A percentile compares a stretch with the other conserved stretches of the same genome.
These are phyloP conservation scores for Meteorus colon DNA, from an alignment of 2,888 invertebrate species.

Conservation along the genomic window DNA sequence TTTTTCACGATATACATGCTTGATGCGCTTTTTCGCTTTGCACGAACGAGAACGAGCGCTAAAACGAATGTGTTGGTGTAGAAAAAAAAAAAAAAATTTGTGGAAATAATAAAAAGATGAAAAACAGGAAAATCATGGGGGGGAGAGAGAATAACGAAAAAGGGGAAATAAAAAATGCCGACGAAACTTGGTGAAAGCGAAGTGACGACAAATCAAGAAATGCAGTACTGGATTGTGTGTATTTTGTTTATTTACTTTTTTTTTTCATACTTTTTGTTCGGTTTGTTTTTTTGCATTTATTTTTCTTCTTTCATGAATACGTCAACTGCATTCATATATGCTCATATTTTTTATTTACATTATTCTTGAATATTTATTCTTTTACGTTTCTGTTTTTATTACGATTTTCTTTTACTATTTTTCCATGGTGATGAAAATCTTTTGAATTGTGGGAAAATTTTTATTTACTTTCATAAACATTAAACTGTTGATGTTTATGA, in stretches of 20 bases:
- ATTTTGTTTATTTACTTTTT: constrained; percentile 26
- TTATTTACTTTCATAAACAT: too few species aligned
- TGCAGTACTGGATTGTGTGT: background rate
- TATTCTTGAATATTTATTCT: constrained; percentile 4
- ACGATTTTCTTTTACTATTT: background rate
- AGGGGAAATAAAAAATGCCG: background rate
- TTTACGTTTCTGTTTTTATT: background rate
- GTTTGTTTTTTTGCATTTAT: constrained; percentile 29
- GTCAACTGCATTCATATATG: background rate
- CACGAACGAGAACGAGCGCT: background rate
- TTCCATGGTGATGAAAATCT: too few species aligned
- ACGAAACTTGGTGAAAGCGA: constrained; percentile 2
- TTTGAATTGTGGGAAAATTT: too few species aligned
- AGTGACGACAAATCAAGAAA: constrained; percentile 25
- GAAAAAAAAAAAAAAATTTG: background rate
- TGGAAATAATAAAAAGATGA: constrained; percentile 1
- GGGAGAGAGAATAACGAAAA: background rate
- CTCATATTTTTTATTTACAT: constrained; percentile 7
- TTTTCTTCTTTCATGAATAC: constrained; percentile 3
- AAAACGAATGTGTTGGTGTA: constrained; percentile 2
- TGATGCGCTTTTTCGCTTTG: constrained; percentile 34
- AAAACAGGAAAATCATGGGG: background rate
- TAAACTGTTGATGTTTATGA: too few species aligned
- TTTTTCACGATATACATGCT: constrained; percentile 38
- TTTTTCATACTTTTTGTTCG: constrained; percentile 21